Percentiles rank a stretch among this genome's conserved stretches.
These are phyloP conservation scores for Sula dactylatra DNA, from an alignment of 2,113 vertebrate genomes.

Conservation along the genomic window DNA sequence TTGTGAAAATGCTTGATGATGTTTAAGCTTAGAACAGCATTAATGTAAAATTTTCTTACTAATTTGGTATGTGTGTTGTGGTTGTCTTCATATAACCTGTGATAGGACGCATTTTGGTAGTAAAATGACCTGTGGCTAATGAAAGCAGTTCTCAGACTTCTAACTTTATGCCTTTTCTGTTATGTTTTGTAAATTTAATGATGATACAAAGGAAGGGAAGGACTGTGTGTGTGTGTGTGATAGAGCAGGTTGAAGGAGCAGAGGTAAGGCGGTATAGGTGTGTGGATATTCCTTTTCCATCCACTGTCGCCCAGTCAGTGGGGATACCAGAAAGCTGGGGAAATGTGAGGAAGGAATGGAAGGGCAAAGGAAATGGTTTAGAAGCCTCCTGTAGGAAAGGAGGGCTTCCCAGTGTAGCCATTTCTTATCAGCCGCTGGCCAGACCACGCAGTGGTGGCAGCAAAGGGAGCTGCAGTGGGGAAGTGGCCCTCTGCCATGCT, in stretches of 20 bases:
- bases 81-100: not conserved
- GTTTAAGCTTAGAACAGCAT: not conserved
- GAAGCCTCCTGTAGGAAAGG: not conserved
- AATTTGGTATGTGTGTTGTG: not conserved
- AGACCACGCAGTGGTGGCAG: accelerated
- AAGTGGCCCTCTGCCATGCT: not conserved
- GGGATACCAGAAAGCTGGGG: not conserved
- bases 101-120: not conserved
- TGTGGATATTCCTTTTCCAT: not conserved
- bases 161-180: not conserved
- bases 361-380: not conserved
- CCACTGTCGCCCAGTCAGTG: not conserved
- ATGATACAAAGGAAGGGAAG: not conserved
- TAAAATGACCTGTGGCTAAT: not conserved
- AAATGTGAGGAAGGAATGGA: not conserved
- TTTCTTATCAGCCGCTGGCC: not conserved
- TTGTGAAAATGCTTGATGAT: not conserved
- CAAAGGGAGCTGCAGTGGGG: not conserved
- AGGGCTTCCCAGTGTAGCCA: not conserved
- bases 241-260: not conserved
- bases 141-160: not conserved
- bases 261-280: accelerated
- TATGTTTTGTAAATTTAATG: not conserved
- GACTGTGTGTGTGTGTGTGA: no score
- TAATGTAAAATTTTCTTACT: not conserved